Conservation (phyloP, 2,797 vertebrate genomes). For the Catharus ustulatus region DNA sequence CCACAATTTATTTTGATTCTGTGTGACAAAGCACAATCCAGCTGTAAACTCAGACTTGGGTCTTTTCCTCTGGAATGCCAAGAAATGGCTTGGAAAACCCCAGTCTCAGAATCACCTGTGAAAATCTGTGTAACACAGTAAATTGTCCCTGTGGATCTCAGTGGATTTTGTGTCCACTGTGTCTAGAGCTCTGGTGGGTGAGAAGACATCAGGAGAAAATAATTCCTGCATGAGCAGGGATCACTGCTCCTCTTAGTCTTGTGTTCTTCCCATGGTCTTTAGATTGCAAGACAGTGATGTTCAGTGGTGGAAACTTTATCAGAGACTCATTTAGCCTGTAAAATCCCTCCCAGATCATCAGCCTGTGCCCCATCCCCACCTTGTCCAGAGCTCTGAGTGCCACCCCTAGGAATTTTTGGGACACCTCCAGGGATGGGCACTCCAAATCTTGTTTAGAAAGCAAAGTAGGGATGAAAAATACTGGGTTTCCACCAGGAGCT, state of each 20-base stretch:
- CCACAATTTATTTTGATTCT: not conserved
- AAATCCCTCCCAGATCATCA: not conserved
- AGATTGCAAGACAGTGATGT: not conserved
- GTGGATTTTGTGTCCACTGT: not conserved
- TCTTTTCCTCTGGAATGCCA: not conserved
- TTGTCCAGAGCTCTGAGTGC: not conserved
- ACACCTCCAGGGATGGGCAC: not conserved
- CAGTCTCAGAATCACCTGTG: not conserved
- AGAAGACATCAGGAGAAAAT: not conserved
- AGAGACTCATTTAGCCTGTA: not conserved
- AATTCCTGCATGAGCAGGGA: not conserved
- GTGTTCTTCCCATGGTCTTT: not conserved
- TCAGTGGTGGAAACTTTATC: not conserved
- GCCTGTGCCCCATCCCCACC: fast-evolving
- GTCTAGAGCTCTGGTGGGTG: not conserved
- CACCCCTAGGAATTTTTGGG: fast-evolving
- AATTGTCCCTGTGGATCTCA: not conserved
- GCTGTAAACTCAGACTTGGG: not conserved
- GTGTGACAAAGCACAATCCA: not conserved
- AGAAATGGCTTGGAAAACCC: not conserved
- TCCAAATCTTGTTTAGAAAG: not conserved
- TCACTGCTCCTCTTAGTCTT: not conserved
- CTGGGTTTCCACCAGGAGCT: not conserved
- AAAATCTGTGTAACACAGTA: not conserved
- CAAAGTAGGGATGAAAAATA: not conserved